Base-by-base conservation (phyloP, 1,140 invertebrate species). In the Pemphigus obesinymphae region DNA sequence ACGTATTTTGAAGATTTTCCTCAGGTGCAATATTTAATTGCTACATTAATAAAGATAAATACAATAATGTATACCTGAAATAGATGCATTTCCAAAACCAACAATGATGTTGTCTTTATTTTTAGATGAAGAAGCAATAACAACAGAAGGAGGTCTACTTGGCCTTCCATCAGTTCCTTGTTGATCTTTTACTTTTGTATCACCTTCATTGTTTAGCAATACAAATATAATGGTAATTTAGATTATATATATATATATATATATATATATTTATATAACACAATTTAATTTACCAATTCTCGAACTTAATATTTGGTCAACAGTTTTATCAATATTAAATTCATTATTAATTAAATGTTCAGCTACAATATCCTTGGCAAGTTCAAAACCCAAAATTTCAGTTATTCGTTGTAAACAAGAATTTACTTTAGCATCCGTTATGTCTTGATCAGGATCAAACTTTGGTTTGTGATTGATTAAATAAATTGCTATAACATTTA, bases 121-220 rank as follows among this genome's bases (percentile, higher is more conserved):
- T 80, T 80, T 80, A 20, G 76, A 58, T 45, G 76, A 80, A n/a
- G 76, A 80, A 61, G 76, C 76, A 80, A 80, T 40, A 45, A 80
- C 53, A 11, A 80, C 26, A 43, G 76, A 29, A 61, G 75, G 75
- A 63, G 76, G 76, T 11, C 55, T 80, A 61, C 34, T 78, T 20
- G 26, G 26, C 1, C 11, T 40, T 3, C 23, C 34, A 8, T 58
- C 53, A 80, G 15, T n/a, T 31, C 55, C 37, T 31, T 40, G 53
- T 17, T 23, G 26, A 29, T 78, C 75, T 17, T 55, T 78, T 40
- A 17, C 10, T 43, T 78, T 78, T 40, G 75, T 40, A 61, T 13
- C 7, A 76, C 26, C 73, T 76, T 40, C 20, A 45, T 45, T 8
- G 17, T 17, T 23, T 61, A 43, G 53, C 72, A 50, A 58, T 58